Percentiles rank a stretch among this genome's conserved stretches.
These are phyloP conservation scores for Aricia agestis DNA, from an alignment of 1,140 invertebrate species.

Conservation along the genomic window DNA sequence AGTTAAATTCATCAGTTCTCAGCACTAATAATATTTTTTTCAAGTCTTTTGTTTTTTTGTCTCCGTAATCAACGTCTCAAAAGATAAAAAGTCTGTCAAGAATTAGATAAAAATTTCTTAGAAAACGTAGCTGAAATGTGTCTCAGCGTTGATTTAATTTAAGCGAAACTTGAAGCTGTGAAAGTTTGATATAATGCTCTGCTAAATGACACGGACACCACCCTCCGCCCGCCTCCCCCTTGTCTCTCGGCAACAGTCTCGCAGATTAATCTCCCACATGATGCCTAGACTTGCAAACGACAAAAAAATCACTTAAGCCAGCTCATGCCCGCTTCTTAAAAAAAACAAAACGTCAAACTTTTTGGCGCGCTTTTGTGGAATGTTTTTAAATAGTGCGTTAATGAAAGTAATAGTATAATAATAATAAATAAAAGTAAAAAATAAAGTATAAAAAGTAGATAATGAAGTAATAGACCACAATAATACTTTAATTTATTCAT, in stretches of 20 bases:
- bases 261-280: slow-evolving; percentile 60
- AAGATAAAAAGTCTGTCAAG: background rate
- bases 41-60: background rate
- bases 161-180: slow-evolving; percentile 27
- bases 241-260: slow-evolving; percentile 1
- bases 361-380: background rate
- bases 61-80: background rate
- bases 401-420: too few relatives aligned
- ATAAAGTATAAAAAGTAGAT: too few relatives aligned
- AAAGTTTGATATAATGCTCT: slow-evolving; percentile 50
- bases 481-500: too few relatives aligned
- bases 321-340: background rate
- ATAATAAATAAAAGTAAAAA: too few relatives aligned
- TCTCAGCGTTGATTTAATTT: background rate
- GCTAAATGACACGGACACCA: slow-evolving; percentile 42
- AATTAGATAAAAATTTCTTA: background rate
- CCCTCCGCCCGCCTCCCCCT: slow-evolving; percentile 29
- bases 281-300: slow-evolving; percentile 61
- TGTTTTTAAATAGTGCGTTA: too few relatives aligned
- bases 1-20: too few relatives aligned
- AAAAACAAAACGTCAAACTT: slow-evolving; percentile 33
- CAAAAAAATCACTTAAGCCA: slow-evolving; percentile 31
- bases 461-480: too few relatives aligned
- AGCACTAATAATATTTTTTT: too few relatives aligned
- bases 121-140: background rate